A percentile compares a stretch with the other conserved stretches of the same genome.
Evolutionary conservation across 2,888 invertebrate species (phyloP).

Genomic region (Rapana venosa): DNA sequence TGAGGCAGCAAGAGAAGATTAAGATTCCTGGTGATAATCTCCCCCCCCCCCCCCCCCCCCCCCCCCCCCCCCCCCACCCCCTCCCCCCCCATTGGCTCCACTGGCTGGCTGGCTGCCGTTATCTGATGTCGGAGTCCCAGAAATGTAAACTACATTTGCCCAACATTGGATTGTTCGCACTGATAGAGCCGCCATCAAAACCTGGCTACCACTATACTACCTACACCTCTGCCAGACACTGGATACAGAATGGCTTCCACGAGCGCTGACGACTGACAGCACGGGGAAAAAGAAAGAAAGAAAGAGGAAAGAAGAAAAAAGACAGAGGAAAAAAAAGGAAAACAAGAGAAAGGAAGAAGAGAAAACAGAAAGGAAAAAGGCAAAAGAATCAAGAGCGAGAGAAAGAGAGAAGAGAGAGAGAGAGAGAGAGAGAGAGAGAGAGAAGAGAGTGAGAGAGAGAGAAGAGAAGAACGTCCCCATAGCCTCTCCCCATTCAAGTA

Average conservation of each 20-base stretch:
- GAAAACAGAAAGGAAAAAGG: not conserved
- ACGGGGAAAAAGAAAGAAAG: not conserved
- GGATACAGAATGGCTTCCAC: not conserved
- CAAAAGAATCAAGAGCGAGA: not conserved
- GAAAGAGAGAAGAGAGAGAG: not conserved
- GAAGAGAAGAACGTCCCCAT: not conserved
- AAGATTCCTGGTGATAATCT: conserved; percentile 30
- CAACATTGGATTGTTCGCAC: conserved; percentile 22
- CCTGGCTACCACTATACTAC: too few species aligned
- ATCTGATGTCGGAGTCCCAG: not conserved
- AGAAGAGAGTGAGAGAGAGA: not conserved
- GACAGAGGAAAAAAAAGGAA: not conserved
- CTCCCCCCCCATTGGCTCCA: too few species aligned
- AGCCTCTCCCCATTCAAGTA: too few species aligned
- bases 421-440: not conserved
- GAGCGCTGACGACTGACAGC: not conserved
- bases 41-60: not conserved
- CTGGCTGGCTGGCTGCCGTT: not conserved
- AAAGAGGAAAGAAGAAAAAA: not conserved
- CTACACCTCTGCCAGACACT: not conserved
- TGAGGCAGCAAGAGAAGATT: conserved; percentile 7
- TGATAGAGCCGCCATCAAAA: conserved; percentile 6
- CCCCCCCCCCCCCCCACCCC: too few species aligned
- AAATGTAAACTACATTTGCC: conserved; percentile 1
- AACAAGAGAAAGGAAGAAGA: not conserved